phyloP scores from a whole-genome alignment of 2,797 vertebrate genomes.

The Megaceryle alcyon region DNA sequence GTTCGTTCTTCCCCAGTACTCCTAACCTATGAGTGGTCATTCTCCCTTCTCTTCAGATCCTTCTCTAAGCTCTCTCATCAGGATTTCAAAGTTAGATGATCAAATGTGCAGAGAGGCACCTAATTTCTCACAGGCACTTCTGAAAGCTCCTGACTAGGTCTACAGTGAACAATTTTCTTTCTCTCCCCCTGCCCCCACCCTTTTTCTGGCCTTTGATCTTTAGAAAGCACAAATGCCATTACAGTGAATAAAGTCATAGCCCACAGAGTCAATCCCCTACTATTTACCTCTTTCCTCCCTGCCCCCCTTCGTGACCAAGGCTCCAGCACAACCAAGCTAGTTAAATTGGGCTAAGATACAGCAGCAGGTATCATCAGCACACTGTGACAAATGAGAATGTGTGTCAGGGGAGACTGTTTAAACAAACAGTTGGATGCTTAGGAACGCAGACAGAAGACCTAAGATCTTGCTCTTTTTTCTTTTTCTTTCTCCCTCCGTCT shows the following conservation, averaged over 20 bases:
- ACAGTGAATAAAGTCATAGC: constrained; percentile 66
- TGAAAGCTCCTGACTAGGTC: constrained; percentile 24
- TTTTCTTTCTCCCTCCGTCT: constrained; percentile 35
- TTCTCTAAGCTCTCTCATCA: constrained; percentile 23
- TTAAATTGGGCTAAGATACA: constrained; percentile 29
- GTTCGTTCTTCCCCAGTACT: background rate
- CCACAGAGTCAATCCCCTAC: constrained; percentile 56
- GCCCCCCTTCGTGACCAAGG: background rate
- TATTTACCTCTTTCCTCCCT: constrained; percentile 28
- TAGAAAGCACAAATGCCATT: constrained; percentile 57
- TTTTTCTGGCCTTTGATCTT: constrained; percentile 68
- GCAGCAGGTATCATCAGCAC: constrained; percentile 70
- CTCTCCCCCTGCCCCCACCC: constrained; percentile 3
- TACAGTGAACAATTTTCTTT: constrained; percentile 19
- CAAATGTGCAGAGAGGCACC: constrained; percentile 39
- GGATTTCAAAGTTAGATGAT: constrained; percentile 61
- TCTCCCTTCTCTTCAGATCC: constrained; percentile 6
- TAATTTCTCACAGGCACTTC: constrained; percentile 65
- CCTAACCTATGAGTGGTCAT: background rate
- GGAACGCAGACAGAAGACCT: constrained; percentile 70
- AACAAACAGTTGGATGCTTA: constrained; percentile 78
- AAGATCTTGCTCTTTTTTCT: constrained; percentile 66
- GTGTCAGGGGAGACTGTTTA: constrained; percentile 76
- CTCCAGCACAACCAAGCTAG: background rate
- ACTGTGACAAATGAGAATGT: constrained; percentile 75